Percentiles rank a stretch among this genome's conserved stretches.
Evolutionary conservation across 1,140 invertebrate species (phyloP).

Genomic region (Rhopalosiphum padi): DNA sequence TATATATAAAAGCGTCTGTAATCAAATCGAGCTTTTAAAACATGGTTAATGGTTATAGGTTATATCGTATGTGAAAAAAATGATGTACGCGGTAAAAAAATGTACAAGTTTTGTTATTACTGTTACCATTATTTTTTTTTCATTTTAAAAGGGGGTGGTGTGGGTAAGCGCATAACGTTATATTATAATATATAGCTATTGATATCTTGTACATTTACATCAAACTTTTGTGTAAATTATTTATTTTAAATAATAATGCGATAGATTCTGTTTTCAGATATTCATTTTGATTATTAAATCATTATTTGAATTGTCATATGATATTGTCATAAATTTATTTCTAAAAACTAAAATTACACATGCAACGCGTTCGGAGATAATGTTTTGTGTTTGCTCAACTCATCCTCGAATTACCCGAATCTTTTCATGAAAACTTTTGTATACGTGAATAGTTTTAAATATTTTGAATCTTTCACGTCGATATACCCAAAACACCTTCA

Average conservation of each 20-base stretch:
- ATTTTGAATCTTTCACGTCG: not conserved
- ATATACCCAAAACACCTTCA: not conserved
- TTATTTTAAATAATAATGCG: not conserved
- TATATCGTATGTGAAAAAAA: too few species aligned
- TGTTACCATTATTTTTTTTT: too few species aligned
- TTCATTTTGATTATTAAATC: too few species aligned
- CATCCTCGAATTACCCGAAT: not conserved
- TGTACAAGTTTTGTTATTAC: too few species aligned
- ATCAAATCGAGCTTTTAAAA: not conserved
- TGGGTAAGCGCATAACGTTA: not conserved
- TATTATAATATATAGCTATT: too few species aligned
- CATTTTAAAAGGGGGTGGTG: too few species aligned
- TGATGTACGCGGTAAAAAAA: too few species aligned
- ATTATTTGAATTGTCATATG: not conserved
- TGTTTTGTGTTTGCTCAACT: not conserved
- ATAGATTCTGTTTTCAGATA: not conserved
- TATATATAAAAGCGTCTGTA: not conserved
- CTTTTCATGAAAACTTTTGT: not conserved
- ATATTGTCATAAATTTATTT: not conserved
- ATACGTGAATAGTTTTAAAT: not conserved
- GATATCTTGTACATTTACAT: not conserved
- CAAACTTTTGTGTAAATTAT: not conserved
- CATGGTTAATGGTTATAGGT: not conserved
- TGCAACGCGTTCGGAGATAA: not conserved
- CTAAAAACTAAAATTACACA: not conserved